phyloP scores from a whole-genome alignment of 2,797 vertebrate species.

The Myoxocephalus aenaeus region DNA sequence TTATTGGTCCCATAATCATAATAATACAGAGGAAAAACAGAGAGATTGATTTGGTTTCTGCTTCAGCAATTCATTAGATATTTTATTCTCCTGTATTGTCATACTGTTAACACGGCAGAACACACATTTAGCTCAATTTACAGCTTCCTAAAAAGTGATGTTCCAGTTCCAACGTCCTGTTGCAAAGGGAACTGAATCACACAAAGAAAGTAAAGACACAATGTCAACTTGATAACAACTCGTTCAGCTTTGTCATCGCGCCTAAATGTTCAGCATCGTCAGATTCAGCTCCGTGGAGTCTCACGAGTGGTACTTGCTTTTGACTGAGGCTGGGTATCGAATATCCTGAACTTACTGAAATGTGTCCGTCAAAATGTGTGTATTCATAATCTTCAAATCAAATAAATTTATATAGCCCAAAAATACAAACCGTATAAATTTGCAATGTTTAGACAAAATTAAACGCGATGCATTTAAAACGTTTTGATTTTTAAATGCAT shows the following conservation, averaged over 20 bases:
- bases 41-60: neutral
- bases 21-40: neutral
- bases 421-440: neutral
- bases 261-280: too few species aligned
- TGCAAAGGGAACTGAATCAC: too few species aligned
- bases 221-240: neutral
- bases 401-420: neutral
- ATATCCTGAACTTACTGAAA: neutral
- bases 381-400: neutral
- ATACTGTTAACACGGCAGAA: neutral
- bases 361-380: neutral
- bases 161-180: neutral
- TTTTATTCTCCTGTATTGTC: neutral
- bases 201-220: neutral
- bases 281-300: neutral
- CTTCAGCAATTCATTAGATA: neutral
- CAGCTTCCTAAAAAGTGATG: too few species aligned
- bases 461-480: neutral
- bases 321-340: neutral
- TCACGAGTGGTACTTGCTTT: neutral
- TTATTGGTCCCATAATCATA: conserved; percentile 17
- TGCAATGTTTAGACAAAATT: neutral
- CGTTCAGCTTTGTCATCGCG: neutral
- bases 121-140: too few species aligned
- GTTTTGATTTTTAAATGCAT: too few species aligned